A percentile compares a stretch with the other conserved stretches of the same genome.
These are phyloP conservation scores for Smittia sp. DNA, from an alignment of 2,888 invertebrate species.

Conservation along the genomic window DNA sequence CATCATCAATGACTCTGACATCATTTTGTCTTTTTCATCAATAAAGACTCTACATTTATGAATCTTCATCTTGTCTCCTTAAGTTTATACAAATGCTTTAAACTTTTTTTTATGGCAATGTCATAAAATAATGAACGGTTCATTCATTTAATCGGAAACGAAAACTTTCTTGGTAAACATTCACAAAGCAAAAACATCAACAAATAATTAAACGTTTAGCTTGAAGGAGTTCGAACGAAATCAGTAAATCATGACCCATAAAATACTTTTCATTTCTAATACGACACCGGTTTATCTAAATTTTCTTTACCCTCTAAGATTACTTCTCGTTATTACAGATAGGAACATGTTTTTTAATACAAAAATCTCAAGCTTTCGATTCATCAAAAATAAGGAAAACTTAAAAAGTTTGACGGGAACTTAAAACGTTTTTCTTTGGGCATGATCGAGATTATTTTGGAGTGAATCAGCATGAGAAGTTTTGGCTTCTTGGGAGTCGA, in stretches of 20 bases:
- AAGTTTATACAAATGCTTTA: conserved; percentile 11
- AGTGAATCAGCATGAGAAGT: no score
- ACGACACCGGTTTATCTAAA: conserved; percentile 16
- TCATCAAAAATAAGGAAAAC: not conserved
- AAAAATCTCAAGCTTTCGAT: conserved; percentile 6
- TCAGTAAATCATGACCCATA: not conserved
- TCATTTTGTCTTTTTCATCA: conserved; percentile 7
- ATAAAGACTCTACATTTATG: not conserved
- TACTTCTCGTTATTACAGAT: conserved; percentile 25
- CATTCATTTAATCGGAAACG: not conserved
- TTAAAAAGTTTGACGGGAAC: not conserved
- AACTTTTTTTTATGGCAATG: not conserved
- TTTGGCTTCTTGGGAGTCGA: no score
- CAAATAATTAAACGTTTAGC: not conserved
- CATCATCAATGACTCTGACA: conserved; percentile 30
- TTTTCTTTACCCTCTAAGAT: not conserved
- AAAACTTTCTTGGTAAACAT: not conserved
- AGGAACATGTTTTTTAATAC: conserved; percentile 22
- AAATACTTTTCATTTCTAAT: not conserved
- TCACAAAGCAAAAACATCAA: conserved; percentile 14
- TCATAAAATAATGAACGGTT: not conserved
- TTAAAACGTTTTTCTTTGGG: not conserved
- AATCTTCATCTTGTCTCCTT: conserved; percentile 17
- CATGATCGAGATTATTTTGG: not conserved
- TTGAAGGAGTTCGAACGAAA: not conserved